Evolutionary conservation across 2,888 invertebrate genomes (phyloP).

Genomic region (Rhogogaster chlorosoma): DNA sequence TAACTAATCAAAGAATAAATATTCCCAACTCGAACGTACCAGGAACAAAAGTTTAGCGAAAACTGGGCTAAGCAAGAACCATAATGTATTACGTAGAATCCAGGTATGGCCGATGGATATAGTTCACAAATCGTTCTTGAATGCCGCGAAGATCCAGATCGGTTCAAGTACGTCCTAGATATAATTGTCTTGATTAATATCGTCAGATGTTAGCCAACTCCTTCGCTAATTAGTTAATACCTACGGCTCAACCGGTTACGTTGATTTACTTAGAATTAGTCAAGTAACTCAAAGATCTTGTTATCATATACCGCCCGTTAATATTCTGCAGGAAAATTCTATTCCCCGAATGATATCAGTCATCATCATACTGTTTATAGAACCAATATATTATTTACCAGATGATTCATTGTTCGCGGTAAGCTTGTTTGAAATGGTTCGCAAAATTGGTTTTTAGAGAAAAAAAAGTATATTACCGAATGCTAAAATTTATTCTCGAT

Average conservation of each 20-base stretch:
- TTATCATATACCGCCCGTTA: not conserved
- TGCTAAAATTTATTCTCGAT: not conserved
- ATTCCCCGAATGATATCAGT: not conserved
- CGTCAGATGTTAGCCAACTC: not conserved
- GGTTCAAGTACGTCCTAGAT: not conserved
- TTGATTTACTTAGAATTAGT: not conserved
- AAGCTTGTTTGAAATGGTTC: not conserved
- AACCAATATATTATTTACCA: not conserved
- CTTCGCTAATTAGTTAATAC: not conserved
- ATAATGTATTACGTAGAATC: not conserved
- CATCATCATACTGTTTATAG: not conserved
- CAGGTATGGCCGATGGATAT: not conserved
- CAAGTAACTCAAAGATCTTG: not conserved
- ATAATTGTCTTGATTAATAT: constrained; percentile 1
- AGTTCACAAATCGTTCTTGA: not conserved
- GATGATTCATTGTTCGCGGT: too few relatives aligned
- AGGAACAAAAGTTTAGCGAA: not conserved
- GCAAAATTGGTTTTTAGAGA: not conserved
- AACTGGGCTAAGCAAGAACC: not conserved
- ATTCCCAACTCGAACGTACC: not conserved
- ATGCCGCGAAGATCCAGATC: not conserved
- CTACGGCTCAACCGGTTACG: not conserved
- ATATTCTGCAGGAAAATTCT: not conserved
- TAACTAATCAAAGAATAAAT: not conserved
- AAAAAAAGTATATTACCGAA: not conserved